Base-by-base conservation (phyloP, 2,113 vertebrate genomes). In the Quiscalus mexicanus region DNA sequence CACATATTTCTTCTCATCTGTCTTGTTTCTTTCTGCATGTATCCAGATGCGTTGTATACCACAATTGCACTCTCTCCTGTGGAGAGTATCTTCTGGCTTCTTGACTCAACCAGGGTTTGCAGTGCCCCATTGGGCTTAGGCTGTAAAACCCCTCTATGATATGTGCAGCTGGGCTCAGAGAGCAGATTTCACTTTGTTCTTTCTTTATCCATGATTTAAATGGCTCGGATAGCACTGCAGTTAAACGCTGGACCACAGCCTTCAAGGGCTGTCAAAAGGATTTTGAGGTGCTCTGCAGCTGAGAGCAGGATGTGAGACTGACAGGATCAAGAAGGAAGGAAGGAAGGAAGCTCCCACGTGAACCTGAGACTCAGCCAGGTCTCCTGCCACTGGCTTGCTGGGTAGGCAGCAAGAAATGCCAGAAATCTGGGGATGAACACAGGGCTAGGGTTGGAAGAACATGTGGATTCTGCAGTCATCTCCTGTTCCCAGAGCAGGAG, bases 101-200 rank as follows among this genome's bases (percentile, higher is more conserved):
- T 94, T 50, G 31, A 91, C 20, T 89, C 91, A 91, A 30, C 5
- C 11, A 80, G 78, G 35, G 15, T 45, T 95, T 95, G 53, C 70
- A 93, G 75, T 91, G 78, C 74, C 84, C 89, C 21, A 0, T 82
- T 73, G 84, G 78, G 89, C 12, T 87, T 65, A 71, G 53, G 70
- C 39, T 92, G 87, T 92, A 95, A 97, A 96, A 92, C 1, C 41
- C 35, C 56, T 81, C 89, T 78, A 16, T 86, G 93, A 91, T 78
- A 44, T 69, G n/a, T 87, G 65, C 89, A 95, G 89, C 87, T 94
- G 91, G 58, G 41, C 91, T 93, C 74, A 83, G 93, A 95, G 84
- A 84, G 45, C 37, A 80, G 49, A 89, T 91, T 91, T 87, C 49
- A 55, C 89, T 89, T 96, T 96, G 87, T 93, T 96, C 77, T 87